phyloP scores from a whole-genome alignment of 64 coral and sea anemone genomes.

The Trachythela sp. region DNA sequence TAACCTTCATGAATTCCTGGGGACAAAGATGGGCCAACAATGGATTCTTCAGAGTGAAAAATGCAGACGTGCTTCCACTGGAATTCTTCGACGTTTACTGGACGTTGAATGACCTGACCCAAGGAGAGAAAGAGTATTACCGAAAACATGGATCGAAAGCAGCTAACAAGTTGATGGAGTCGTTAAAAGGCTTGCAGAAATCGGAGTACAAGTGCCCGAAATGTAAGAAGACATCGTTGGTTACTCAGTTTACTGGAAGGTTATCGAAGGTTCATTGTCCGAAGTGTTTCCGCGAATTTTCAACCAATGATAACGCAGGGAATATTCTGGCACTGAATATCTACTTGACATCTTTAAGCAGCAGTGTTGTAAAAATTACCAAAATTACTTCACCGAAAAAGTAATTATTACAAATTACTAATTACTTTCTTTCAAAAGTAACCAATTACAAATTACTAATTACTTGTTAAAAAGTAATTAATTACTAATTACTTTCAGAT shows the following conservation, averaged over 20 bases:
- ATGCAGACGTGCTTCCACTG: slow-evolving; percentile 36
- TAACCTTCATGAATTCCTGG: slow-evolving; percentile 50
- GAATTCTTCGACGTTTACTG: slow-evolving; percentile 43
- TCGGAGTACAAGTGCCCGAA: slow-evolving; percentile 38
- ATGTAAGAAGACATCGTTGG: background rate
- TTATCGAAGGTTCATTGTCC: slow-evolving; percentile 11
- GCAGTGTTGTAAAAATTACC: no score
- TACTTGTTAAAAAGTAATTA: no score
- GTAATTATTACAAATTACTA: no score
- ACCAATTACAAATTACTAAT: no score
- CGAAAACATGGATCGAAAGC: slow-evolving; percentile 1
- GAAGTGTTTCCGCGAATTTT: background rate
- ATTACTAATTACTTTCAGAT: no score
- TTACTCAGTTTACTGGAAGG: slow-evolving; percentile 29
- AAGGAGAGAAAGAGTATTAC: background rate
- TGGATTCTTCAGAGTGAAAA: slow-evolving; percentile 46
- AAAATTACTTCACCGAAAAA: no score
- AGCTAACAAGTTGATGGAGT: background rate
- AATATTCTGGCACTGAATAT: no score
- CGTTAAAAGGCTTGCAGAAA: background rate
- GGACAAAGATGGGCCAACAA: background rate
- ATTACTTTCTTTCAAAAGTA: no score
- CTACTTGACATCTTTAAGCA: no score
- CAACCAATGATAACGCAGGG: no score
- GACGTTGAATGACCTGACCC: background rate